A percentile compares a stretch with the other conserved stretches of the same genome.
phyloP scores from a whole-genome alignment of 2,113 vertebrate genomes.

The Polyodon spathula region DNA sequence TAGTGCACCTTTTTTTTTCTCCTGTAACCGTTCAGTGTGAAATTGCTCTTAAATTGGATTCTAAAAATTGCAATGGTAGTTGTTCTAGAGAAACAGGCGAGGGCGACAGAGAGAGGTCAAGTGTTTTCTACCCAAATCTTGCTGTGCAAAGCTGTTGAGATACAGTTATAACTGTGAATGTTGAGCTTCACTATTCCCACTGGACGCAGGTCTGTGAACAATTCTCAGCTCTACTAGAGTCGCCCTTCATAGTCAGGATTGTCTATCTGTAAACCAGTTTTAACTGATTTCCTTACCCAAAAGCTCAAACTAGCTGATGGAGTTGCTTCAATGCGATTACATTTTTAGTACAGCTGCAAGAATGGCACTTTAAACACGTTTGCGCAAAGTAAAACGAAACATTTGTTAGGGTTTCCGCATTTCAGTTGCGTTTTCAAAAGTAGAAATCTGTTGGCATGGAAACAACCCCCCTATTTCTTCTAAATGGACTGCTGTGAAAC shows the following conservation, averaged over 20 bases:
- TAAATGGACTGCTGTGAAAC: conserved; percentile 67
- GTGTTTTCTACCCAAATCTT: conserved; percentile 30
- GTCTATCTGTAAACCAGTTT: conserved; percentile 9
- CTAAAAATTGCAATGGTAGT: background rate
- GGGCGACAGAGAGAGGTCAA: conserved; percentile 61
- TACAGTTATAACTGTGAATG: conserved; percentile 33
- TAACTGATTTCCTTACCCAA: conserved; percentile 7
- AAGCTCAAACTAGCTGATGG: conserved; percentile 35
- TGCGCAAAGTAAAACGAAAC: background rate
- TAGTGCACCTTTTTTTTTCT: no score
- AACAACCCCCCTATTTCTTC: conserved; percentile 17
- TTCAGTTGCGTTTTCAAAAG: conserved; percentile 12
- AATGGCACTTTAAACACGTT: background rate
- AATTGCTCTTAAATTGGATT: background rate
- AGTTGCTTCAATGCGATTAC: conserved; percentile 12
- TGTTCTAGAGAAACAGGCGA: conserved; percentile 49
- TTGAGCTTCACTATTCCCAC: conserved; percentile 21
- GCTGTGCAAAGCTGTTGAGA: conserved; percentile 42
- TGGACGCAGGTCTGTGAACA: no score
- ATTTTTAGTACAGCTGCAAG: background rate
- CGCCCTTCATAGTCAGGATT: conserved; percentile 21
- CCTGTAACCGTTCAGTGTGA: background rate
- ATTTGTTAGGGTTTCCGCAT: conserved; percentile 2
- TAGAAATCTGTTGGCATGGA: conserved; percentile 46
- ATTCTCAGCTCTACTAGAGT: background rate